Base-by-base conservation (phyloP, 2,888 invertebrate genomes). In the Phania funesta region DNA sequence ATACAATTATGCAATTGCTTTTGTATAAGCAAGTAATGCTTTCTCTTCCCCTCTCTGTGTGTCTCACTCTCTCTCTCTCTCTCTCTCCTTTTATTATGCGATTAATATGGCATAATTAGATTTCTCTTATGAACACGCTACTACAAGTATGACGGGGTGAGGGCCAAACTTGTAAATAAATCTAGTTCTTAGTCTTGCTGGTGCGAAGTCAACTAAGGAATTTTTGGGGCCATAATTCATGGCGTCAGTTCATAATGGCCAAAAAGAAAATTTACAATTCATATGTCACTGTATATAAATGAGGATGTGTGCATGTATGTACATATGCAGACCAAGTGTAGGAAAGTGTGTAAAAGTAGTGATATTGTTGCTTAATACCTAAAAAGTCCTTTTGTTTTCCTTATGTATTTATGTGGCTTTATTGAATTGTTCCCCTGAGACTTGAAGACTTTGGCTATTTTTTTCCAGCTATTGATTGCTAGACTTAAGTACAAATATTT, bases 61-160 rank as follows among this genome's bases (percentile, higher is more conserved):
- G 29, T 29, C 5, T 29, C 4, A 6, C 29, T 29, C 29, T 29
- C 29, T 29, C 4, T 29, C 0, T 46, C 8, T 52, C 4, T 62
- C 13, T 48, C 1, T 60, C 9, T 70, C 52, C 60, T 44, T 62
- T 52, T 41, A n/a, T 41, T 41, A 2, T 54, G 41, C 78, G 82
- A 82, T 82, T 78, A 82, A 82, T 82, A 75, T 75, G 78, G 70
- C 82, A 82, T 82, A 82, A 82, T 82, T 82, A 82, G 82, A 82
- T 82, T 82, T 75, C 22, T 62, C 41, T 71, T 46, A 38, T 58
- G 38, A 44, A 48, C 35, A 50, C 35, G 35, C 56, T 38, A 3
- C 24, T 41, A n/a, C n/a, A n/a, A n/a, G n/a, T n/a, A 41, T 24
- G 44, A n/a, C 32, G 32, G 68, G 52, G 32, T 9, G 56, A 22